Conservation (phyloP, 2,888 invertebrate species). For the Perizoma affinitatum region DNA sequence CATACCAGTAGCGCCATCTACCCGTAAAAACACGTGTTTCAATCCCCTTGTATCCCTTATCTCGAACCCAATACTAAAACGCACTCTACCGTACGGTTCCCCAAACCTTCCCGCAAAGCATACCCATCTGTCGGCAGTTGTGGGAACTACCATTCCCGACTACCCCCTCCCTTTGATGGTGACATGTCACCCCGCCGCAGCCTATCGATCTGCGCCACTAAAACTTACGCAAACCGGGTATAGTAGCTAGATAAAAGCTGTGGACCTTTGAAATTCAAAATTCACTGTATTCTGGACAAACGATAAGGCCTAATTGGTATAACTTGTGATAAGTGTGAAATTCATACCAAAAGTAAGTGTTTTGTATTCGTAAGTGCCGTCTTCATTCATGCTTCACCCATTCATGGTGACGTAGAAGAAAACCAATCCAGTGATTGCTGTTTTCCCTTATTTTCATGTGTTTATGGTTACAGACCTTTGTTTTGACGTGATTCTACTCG, state of each 20-base stretch:
- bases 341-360: conserved; percentile 56
- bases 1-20: conserved; percentile 35
- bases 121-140: conserved; percentile 69
- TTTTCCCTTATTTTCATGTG: conserved; percentile 44
- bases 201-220: conserved; percentile 73
- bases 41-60: background rate
- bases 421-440: conserved; percentile 47
- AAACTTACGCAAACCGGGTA: conserved; percentile 70
- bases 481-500: conserved; percentile 19
- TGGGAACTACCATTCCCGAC: conserved; percentile 53
- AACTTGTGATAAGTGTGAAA: conserved; percentile 38
- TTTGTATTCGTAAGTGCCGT: conserved; percentile 33
- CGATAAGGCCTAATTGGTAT: conserved; percentile 59
- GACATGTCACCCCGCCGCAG: conserved; percentile 38
- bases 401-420: conserved; percentile 65
- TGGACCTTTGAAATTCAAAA: conserved; percentile 56
- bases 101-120: conserved; percentile 42
- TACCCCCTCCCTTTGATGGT: conserved; percentile 39
- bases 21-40: background rate
- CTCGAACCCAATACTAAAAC: conserved; percentile 15
- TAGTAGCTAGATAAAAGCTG: conserved; percentile 46
- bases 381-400: conserved; percentile 54
- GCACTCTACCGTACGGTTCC: conserved; percentile 32
- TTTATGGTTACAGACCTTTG: conserved; percentile 38
- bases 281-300: conserved; percentile 49